Conservation (phyloP, 2,113 vertebrate species). For the Antechinus flavipes region DNA sequence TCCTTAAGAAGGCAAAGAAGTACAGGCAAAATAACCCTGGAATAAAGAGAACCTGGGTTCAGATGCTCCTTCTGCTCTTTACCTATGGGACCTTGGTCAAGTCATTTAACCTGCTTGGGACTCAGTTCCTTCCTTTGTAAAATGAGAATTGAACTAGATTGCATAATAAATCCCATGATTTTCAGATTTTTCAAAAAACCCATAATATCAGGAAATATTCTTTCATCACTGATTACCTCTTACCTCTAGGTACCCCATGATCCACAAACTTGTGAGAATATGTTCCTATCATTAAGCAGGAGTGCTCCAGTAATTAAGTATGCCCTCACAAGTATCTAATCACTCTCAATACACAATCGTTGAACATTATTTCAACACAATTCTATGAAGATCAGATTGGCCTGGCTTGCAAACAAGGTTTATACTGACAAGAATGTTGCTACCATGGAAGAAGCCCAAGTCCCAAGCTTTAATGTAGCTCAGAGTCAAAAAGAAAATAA, state of each 20-base stretch:
- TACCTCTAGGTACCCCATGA: background rate
- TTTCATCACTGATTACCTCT: background rate
- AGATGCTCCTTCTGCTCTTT: background rate
- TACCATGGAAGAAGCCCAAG: background rate
- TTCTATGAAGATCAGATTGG: background rate
- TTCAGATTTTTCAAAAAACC: background rate
- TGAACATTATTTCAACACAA: background rate
- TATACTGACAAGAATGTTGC: background rate
- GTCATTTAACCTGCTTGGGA: background rate
- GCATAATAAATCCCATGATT: background rate
- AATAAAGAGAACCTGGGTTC: background rate
- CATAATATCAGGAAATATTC: background rate
- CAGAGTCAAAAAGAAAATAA: background rate
- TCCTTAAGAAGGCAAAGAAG: background rate
- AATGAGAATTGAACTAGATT: background rate
- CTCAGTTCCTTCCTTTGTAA: background rate
- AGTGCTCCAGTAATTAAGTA: background rate
- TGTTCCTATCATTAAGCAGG: background rate
- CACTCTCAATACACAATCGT: background rate
- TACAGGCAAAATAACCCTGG: background rate
- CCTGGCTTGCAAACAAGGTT: background rate
- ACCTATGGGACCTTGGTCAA: background rate
- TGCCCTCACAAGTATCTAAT: background rate
- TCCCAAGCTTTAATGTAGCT: background rate
- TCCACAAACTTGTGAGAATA: background rate